Evolutionary conservation across 1,140 invertebrate species (phyloP).

Genomic region (Dolichoris vasculosae): DNA sequence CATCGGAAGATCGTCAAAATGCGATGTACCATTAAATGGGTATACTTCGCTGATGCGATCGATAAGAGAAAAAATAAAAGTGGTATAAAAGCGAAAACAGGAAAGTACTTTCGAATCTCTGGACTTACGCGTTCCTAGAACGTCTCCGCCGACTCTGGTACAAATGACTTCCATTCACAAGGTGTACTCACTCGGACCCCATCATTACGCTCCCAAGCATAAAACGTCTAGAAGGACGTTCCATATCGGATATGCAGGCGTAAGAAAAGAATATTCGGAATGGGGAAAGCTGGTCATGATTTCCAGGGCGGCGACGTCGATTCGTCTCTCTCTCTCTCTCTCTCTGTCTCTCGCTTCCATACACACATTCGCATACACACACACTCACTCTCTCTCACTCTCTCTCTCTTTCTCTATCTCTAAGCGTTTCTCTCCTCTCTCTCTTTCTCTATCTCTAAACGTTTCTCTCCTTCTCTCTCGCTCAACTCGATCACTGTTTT

Average conservation of each 20-base stretch:
- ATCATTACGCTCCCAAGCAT: background rate
- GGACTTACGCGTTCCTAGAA: background rate
- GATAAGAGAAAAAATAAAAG: background rate
- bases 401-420: background rate
- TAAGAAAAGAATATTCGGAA: background rate
- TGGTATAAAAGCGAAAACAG: too few relatives aligned
- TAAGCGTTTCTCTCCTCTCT: background rate
- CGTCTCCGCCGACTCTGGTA: too few relatives aligned
- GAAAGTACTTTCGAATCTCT: background rate
- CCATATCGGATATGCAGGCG: background rate
- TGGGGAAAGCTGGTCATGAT: constrained; percentile 49
- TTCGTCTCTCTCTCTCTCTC: background rate
- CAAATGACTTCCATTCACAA: background rate
- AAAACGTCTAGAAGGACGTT: background rate
- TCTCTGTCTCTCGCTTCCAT: too few relatives aligned
- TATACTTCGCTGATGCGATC: too few relatives aligned
- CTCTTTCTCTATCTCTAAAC: background rate
- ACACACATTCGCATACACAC: too few relatives aligned
- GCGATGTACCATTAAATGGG: too few relatives aligned
- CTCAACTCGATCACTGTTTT: background rate
- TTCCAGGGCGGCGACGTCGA: constrained; percentile 30
- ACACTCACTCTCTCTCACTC: background rate
- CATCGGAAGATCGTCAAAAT: too few relatives aligned
- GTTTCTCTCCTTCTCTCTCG: background rate
- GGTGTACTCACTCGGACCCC: background rate